Conservation (phyloP, 1,140 invertebrate genomes). For the Liolophura sinensis region DNA sequence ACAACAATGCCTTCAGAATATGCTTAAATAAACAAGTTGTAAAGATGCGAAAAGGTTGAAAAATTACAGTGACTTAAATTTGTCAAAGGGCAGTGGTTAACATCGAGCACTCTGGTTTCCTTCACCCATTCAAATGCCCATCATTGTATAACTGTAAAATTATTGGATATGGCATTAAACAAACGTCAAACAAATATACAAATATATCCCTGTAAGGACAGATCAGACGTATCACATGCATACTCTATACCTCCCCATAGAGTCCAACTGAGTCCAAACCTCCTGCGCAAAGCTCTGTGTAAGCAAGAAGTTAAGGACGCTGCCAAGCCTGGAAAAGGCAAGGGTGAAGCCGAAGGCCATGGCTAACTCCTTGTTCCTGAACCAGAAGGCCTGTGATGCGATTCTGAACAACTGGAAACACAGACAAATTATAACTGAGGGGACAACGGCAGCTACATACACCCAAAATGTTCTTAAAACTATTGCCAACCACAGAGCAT, state of each 20-base stretch:
- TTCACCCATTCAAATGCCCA: background rate
- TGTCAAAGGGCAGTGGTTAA: too few relatives aligned
- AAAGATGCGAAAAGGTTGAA: too few relatives aligned
- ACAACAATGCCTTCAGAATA: too few relatives aligned
- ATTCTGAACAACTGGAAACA: slow-evolving; percentile 58
- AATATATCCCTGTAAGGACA: background rate
- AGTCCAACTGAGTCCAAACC: slow-evolving; percentile 53
- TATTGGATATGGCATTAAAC: background rate
- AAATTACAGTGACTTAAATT: too few relatives aligned
- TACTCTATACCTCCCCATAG: slow-evolving; percentile 56
- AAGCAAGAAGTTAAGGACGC: slow-evolving; percentile 60
- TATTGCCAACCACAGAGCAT: too few relatives aligned
- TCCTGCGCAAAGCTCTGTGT: slow-evolving; percentile 51
- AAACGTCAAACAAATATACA: background rate
- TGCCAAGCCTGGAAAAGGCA: slow-evolving; percentile 58
- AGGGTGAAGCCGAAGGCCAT: slow-evolving; percentile 60
- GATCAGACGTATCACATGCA: background rate
- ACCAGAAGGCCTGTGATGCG: slow-evolving; percentile 60
- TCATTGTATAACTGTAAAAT: background rate
- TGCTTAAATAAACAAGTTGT: too few relatives aligned
- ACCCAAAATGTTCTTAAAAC: background rate
- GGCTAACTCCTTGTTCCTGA: slow-evolving; percentile 59
- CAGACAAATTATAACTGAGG: slow-evolving; percentile 10
- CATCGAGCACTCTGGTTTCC: too few relatives aligned
- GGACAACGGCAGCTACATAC: background rate